Evolutionary conservation across 2,888 invertebrate species (phyloP).

Genomic region (Latrodectus elegans): DNA sequence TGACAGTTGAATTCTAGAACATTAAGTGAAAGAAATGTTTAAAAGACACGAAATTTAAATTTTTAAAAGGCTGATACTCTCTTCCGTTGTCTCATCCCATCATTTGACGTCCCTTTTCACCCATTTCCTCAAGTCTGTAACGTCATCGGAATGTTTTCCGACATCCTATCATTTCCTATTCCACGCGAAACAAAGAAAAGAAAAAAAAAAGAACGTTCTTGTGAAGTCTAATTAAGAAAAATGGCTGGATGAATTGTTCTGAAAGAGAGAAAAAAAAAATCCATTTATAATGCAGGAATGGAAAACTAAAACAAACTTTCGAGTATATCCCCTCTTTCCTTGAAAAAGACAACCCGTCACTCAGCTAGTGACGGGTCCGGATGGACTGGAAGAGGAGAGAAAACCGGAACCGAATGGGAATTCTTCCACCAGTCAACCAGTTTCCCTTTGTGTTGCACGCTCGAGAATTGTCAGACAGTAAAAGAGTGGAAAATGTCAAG

Average conservation of each 20-base stretch:
- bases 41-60: too few relatives aligned
- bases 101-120: too few relatives aligned
- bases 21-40: too few relatives aligned
- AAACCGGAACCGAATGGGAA: constrained; percentile 38
- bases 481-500: constrained; percentile 64
- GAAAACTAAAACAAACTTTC: constrained; percentile 7
- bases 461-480: constrained; percentile 61
- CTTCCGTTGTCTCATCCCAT: too few relatives aligned
- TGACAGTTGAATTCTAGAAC: too few relatives aligned
- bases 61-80: too few relatives aligned
- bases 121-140: too few relatives aligned
- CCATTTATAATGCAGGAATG: neutral
- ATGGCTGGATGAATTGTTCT: too few relatives aligned
- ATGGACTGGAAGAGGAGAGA: constrained; percentile 45
- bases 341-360: constrained; percentile 42
- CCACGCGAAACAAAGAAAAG: neutral
- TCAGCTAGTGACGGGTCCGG: constrained; percentile 23
- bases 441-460: constrained; percentile 24
- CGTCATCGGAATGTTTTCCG: too few relatives aligned
- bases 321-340: neutral
- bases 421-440: constrained; percentile 11
- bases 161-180: constrained; percentile 16
- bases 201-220: neutral
- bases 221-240: too few relatives aligned
- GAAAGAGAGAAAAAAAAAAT: neutral